These are phyloP conservation scores for Alectura lathami DNA, from an alignment of 2,113 vertebrate species.

Conservation along the genomic window DNA sequence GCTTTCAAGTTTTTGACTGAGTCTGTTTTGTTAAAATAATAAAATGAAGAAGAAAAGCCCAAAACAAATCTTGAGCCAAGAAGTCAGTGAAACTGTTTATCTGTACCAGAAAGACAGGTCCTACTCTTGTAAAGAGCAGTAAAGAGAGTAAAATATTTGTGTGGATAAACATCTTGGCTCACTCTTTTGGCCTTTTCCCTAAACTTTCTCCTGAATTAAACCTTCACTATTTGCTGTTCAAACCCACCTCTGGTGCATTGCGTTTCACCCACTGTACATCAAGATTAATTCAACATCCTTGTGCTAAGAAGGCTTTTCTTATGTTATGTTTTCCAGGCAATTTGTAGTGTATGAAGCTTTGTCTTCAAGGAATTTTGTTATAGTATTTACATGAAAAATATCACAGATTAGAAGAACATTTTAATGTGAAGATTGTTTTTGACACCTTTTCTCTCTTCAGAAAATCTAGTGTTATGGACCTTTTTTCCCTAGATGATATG, in stretches of 20 bases:
- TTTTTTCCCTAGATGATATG: background rate
- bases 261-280: background rate
- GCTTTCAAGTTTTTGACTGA: background rate
- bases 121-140: background rate
- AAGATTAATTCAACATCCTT: background rate
- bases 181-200: background rate
- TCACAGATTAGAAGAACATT: background rate
- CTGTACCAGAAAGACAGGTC: background rate
- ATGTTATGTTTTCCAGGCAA: background rate
- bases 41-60: background rate
- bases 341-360: background rate
- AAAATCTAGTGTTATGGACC: background rate
- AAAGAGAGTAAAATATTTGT: background rate
- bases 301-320: background rate
- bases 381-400: background rate
- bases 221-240: background rate
- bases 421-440: background rate
- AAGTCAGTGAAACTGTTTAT: background rate
- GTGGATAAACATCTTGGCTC: background rate
- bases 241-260: background rate
- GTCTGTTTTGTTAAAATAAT: background rate
- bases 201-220: background rate
- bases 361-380: background rate
- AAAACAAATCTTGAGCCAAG: background rate
- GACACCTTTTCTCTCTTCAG: background rate